Percentiles rank a stretch among this genome's conserved stretches.
Evolutionary conservation across 1,140 invertebrate genomes (phyloP).

Genomic region (Drosophila funebris): DNA sequence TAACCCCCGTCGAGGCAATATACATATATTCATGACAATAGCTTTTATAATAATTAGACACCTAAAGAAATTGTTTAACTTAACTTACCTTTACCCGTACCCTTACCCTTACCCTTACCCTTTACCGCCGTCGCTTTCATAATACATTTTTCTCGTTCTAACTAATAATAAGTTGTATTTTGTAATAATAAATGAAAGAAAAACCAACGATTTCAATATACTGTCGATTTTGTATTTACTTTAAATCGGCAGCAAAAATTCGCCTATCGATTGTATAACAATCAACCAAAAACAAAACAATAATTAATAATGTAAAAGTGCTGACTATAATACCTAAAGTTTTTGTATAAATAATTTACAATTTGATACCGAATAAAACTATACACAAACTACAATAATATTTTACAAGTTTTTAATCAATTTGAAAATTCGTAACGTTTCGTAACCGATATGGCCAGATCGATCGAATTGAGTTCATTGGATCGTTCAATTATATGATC

Average conservation of each 20-base stretch:
- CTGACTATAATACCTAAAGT: constrained; percentile 54
- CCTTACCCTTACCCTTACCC: background rate
- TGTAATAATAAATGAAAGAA: constrained; percentile 63
- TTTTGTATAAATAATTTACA: constrained; percentile 71
- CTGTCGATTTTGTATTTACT: constrained; percentile 38
- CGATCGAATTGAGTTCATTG: too few species aligned
- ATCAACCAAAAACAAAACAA: constrained; percentile 25
- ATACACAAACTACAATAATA: constrained; percentile 15
- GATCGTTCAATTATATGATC: too few species aligned
- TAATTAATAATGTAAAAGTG: constrained; percentile 52
- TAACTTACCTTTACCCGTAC: background rate
- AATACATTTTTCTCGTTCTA: constrained; percentile 64
- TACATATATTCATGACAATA: constrained; percentile 64
- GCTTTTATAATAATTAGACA: constrained; percentile 38
- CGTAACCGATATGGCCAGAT: background rate
- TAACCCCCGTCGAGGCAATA: constrained; percentile 25
- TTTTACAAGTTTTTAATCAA: background rate
- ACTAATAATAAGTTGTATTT: constrained; percentile 74
- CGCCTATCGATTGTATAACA: constrained; percentile 65
- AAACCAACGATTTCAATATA: constrained; percentile 61
- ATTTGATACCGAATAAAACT: constrained; percentile 76
- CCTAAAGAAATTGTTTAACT: constrained; percentile 16
- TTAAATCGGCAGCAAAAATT: constrained; percentile 24
- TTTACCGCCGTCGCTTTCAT: constrained; percentile 37
- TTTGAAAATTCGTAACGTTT: background rate